These are phyloP conservation scores for Prunella strophiata DNA, from an alignment of 2,797 vertebrate species.

Conservation along the genomic window DNA sequence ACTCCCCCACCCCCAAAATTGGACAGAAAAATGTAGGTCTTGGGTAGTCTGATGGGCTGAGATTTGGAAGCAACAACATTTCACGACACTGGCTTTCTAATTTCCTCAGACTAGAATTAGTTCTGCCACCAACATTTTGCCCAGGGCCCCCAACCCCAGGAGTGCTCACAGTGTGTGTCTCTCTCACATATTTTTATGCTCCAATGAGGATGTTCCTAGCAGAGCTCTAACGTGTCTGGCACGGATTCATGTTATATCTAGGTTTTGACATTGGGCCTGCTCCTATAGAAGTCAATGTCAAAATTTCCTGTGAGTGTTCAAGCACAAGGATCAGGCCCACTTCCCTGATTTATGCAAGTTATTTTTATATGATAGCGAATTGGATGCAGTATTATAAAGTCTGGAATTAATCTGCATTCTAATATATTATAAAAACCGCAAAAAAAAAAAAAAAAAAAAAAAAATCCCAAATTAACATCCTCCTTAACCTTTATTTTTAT, in stretches of 20 bases:
- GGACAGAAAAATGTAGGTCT: conserved; percentile 53
- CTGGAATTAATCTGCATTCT: conserved; percentile 71
- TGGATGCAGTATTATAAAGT: conserved; percentile 61
- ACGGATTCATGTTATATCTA: conserved; percentile 68
- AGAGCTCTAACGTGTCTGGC: conserved; percentile 62
- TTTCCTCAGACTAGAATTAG: conserved; percentile 60
- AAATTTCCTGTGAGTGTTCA: conserved; percentile 26
- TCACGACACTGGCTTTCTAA: conserved; percentile 65
- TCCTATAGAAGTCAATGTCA: conserved; percentile 66
- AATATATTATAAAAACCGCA: conserved; percentile 52
- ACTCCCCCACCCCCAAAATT: conserved; percentile 53
- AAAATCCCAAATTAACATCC: conserved; percentile 55
- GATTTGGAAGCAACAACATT: conserved; percentile 54
- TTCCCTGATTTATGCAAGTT: conserved; percentile 63
- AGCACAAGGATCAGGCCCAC: not conserved
- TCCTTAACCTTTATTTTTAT: conserved; percentile 78
- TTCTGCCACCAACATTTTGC: conserved; percentile 66
- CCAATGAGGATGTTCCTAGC: conserved; percentile 67
- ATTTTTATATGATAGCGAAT: conserved; percentile 50
- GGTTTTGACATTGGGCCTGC: conserved; percentile 68
- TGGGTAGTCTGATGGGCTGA: conserved; percentile 28
- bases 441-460: conserved; percentile 53
- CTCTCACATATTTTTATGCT: conserved; percentile 69
- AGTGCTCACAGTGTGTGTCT: conserved; percentile 64
- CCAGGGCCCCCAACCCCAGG: conserved; percentile 62